Base-by-base conservation (phyloP, 1,140 invertebrate species). In the Heterodera schachtii region DNA sequence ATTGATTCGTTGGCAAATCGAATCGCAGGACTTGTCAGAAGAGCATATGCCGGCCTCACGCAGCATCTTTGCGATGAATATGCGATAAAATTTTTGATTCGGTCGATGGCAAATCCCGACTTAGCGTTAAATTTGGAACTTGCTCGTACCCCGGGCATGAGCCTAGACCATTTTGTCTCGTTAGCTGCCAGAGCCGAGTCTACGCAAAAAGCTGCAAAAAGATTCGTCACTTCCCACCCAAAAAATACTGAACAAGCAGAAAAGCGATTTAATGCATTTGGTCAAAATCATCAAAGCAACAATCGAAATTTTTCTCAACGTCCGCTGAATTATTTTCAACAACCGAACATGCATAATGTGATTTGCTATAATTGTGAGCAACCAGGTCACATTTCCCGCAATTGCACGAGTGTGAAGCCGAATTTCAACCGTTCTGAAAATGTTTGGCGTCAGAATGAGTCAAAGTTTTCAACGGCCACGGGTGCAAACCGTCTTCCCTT, bases 141-240 rank as follows among this genome's bases (percentile, higher is more conserved):
- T 3, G 31, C n/a, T 3, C 2, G 69, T 4, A 71, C 69, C 0
- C 69, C 69, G 3, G 69, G 69, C 8, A 71, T 71, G 69, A 43
- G 8, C 7, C 19, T 71, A 0, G 69, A 71, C 44, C 21, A 46
- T 41, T 71, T 71, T 3, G 44, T 71, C n/a, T 71, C 69, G 8
- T 3, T 77, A 16, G 75, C 52, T 6, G 75, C 75, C 6, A 67
- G 75, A 67, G 75, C 75, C 3, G 75, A 77, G 13, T 77, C 75
- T 16, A 77, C 75, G 16, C 52, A 77, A 6, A 67, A 49, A 41
- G 75, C 75, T 0, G 64, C 75, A 13, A 60, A 19, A 16, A n/a
- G 66, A 69, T 16, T 77, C 9, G 4, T n/a, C 47, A 41, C 13
- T 19, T 11, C 6, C 69, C 3, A 31, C 31, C 2, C 1, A 71